These are phyloP conservation scores for Sarcophaga carnaria DNA, from an alignment of 2,888 invertebrate species.

Conservation along the genomic window DNA sequence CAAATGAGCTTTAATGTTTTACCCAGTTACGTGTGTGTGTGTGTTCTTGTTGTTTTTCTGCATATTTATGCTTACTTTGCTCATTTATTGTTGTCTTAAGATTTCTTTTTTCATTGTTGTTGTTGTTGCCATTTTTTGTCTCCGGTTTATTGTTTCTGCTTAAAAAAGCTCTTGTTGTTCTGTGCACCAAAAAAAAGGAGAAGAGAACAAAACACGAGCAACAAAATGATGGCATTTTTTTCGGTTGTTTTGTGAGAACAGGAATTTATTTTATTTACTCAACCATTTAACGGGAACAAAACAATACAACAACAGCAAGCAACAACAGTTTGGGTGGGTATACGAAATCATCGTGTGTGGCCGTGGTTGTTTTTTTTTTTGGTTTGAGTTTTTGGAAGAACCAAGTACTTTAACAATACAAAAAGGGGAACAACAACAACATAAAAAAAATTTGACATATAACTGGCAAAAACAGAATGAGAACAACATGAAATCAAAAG, in stretches of 20 bases:
- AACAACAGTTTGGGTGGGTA: not conserved
- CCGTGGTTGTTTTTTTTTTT: not conserved
- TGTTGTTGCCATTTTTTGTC: too few species aligned
- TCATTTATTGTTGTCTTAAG: not conserved
- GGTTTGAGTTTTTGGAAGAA: not conserved
- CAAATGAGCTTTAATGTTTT: not conserved
- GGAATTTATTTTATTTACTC: constrained; percentile 11
- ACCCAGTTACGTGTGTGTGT: not conserved
- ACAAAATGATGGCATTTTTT: not conserved
- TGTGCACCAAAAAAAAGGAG: not conserved
- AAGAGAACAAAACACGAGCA: not conserved
- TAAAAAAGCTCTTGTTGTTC: not conserved
- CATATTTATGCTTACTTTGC: not conserved
- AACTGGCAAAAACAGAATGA: not conserved
- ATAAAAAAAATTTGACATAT: not conserved
- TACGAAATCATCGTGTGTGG: not conserved
- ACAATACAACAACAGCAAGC: constrained; percentile 8
- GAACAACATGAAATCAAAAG: not conserved
- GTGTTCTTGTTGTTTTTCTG: not conserved
- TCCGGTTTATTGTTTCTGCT: not conserved
- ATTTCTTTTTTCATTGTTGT: not conserved
- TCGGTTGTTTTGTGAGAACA: not conserved
- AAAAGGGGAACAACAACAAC: too few species aligned
- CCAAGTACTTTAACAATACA: not conserved
- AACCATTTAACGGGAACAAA: constrained; percentile 42